A percentile compares a stretch with the other conserved stretches of the same genome.
Conservation (phyloP, 2,797 vertebrate species). For the Cossypha caffra region DNA sequence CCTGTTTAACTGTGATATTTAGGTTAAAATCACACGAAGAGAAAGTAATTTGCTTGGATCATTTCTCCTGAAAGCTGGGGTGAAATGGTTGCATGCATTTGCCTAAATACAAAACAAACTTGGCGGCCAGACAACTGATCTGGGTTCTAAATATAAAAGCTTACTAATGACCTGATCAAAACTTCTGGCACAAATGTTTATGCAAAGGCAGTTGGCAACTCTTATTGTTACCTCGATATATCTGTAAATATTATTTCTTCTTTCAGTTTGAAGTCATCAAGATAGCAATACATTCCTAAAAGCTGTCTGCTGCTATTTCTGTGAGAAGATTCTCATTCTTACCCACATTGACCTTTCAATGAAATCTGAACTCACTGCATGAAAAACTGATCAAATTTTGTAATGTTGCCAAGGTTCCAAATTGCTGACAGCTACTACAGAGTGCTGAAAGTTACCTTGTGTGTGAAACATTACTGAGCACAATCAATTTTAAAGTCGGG, state of each 20-base stretch:
- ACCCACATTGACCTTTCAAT: neutral
- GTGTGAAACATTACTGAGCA: neutral
- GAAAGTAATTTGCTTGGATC: neutral
- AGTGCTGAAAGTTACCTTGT: neutral
- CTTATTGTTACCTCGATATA: neutral
- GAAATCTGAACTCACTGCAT: constrained; percentile 42
- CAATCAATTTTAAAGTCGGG: neutral
- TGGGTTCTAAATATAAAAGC: constrained; percentile 53
- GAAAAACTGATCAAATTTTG: constrained; percentile 52
- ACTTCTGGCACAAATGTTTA: neutral
- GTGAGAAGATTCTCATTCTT: constrained; percentile 20
- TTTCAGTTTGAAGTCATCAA: neutral
- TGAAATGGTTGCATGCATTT: neutral
- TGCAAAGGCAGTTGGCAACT: neutral
- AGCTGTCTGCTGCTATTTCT: neutral
- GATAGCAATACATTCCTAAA: neutral
- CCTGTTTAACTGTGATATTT: neutral
- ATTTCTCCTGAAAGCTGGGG: neutral
- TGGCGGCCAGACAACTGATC: constrained; percentile 21
- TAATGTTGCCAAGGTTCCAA: constrained; percentile 18
- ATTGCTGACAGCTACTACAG: neutral
- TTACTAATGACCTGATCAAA: constrained; percentile 34
- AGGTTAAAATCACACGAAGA: neutral
- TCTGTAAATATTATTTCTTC: neutral
- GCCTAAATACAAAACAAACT: constrained; percentile 39